Evolutionary conservation across 2,113 vertebrate genomes (phyloP).

Genomic region (Cyanoramphus novaezelandiae): DNA sequence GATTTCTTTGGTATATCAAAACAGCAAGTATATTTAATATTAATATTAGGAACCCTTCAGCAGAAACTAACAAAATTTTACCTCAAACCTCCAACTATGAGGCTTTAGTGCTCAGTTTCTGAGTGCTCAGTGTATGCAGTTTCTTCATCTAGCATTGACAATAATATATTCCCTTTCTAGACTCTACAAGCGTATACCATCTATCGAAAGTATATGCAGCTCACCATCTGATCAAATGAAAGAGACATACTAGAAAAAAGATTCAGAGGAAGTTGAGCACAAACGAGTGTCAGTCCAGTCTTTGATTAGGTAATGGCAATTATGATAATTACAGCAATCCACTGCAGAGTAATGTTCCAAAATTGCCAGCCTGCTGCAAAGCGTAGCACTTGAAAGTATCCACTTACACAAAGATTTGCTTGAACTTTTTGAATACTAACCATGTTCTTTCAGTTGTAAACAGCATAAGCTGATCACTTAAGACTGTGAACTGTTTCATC

Average conservation of each 20-base stretch:
- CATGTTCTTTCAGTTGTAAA: background rate
- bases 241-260: background rate
- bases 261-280: background rate
- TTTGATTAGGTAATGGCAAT: constrained; percentile 48
- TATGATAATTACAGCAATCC: constrained; percentile 42
- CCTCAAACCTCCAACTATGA: background rate
- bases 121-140: background rate
- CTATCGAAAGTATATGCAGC: background rate
- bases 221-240: background rate
- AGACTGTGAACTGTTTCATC: background rate
- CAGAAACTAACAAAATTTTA: background rate
- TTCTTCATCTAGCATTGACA: background rate
- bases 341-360: constrained; percentile 10
- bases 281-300: background rate
- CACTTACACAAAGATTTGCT: background rate
- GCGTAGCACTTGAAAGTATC: background rate
- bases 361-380: constrained; percentile 25
- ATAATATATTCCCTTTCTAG: background rate
- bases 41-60: background rate
- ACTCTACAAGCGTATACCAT: background rate
- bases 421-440: background rate
- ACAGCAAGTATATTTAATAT: background rate
- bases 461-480: background rate
- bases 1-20: background rate
- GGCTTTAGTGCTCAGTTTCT: background rate